Conservation (phyloP, 2,797 vertebrate genomes). For the Carduelis carduelis region DNA sequence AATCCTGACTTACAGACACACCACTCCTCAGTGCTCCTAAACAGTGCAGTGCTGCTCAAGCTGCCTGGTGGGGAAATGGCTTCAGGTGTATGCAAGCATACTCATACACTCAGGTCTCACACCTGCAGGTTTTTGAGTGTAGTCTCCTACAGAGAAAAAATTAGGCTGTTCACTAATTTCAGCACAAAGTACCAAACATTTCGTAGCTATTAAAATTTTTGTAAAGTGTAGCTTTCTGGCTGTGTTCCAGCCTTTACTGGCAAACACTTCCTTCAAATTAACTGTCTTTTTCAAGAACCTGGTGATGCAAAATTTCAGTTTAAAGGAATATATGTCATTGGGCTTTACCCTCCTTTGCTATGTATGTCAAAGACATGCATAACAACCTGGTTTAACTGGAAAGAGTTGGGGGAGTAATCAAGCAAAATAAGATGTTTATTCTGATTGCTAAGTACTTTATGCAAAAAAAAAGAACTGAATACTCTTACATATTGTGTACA, state of each 20-base stretch:
- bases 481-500: background rate
- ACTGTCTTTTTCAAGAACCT: background rate
- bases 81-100: background rate
- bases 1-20: background rate
- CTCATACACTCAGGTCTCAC: background rate
- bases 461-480: background rate
- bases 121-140: background rate
- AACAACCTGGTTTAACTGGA: background rate
- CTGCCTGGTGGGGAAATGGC: background rate
- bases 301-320: background rate
- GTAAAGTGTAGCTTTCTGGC: background rate
- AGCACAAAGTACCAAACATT: background rate
- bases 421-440: background rate
- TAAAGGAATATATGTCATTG: background rate
- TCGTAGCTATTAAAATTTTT: conserved; percentile 18
- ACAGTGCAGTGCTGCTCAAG: background rate
- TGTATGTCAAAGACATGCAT: background rate
- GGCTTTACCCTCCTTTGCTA: background rate
- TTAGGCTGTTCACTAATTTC: background rate
- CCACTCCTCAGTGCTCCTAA: background rate
- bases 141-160: background rate
- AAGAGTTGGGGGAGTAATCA: background rate
- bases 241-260: background rate
- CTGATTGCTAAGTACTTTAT: background rate
- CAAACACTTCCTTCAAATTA: conserved; percentile 3